These are phyloP conservation scores for Galerucella calmariensis DNA, from an alignment of 2,888 invertebrate genomes.

Conservation along the genomic window DNA sequence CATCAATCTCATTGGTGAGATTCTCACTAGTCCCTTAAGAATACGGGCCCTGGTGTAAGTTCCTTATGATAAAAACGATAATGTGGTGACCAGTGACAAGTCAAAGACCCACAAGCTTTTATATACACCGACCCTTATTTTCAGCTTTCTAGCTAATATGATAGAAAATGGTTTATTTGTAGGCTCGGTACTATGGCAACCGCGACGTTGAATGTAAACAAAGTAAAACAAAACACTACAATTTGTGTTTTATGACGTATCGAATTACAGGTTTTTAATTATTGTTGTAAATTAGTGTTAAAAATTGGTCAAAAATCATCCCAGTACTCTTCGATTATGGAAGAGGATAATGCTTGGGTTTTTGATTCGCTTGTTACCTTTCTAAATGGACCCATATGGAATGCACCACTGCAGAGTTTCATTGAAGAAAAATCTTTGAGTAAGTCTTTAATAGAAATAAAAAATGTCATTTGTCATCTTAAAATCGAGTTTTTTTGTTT, in stretches of 20 bases:
- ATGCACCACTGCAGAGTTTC: constrained; percentile 88
- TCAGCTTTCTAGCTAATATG: neutral
- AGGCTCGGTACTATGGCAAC: neutral
- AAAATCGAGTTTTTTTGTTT: too few relatives aligned
- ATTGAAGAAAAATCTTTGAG: constrained; percentile 93
- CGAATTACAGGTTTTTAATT: neutral
- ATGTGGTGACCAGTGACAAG: too few relatives aligned
- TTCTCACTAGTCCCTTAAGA: too few relatives aligned
- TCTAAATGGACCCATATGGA: constrained; percentile 92
- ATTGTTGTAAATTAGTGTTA: constrained; percentile 7
- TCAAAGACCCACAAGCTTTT: too few relatives aligned
- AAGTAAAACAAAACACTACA: neutral
- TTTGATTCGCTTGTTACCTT: constrained; percentile 93
- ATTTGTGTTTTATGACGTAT: neutral
- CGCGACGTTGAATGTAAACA: constrained; percentile 2
- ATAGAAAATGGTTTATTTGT: neutral
- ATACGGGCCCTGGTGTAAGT: too few relatives aligned
- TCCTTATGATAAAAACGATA: too few relatives aligned
- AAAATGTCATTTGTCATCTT: too few relatives aligned
- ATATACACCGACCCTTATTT: neutral
- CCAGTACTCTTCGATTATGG: constrained; percentile 36
- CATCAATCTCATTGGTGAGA: too few relatives aligned
- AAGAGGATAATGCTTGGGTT: constrained; percentile 84
- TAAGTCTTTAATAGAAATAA: constrained; percentile 64
- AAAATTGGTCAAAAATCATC: constrained; percentile 34